A percentile compares a stretch with the other conserved stretches of the same genome.
phyloP scores from a whole-genome alignment of 1,140 invertebrate species.

The Camponotus vicinus region DNA sequence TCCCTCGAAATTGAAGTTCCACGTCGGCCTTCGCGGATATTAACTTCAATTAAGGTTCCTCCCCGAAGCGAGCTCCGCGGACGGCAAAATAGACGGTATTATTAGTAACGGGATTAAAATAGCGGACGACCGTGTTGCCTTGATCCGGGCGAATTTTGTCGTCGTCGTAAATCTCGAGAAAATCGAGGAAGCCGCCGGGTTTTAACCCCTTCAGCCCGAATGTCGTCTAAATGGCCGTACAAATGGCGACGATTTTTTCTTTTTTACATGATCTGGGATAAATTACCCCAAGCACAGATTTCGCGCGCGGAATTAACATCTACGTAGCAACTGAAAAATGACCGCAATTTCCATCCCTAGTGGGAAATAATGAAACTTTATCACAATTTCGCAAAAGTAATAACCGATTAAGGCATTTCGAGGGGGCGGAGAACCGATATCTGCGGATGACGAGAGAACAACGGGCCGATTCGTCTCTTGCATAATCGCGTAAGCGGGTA shows the following conservation, averaged over 20 bases:
- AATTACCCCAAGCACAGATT: neutral
- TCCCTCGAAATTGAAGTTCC: slow-evolving; percentile 47
- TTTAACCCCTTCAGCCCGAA: neutral
- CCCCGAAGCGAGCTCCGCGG: slow-evolving; percentile 23
- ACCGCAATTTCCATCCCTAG: neutral
- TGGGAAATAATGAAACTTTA: neutral
- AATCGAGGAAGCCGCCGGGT: neutral
- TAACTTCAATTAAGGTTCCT: slow-evolving; percentile 57
- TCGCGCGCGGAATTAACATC: neutral
- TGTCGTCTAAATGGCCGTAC: no score
- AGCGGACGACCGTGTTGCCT: slow-evolving; percentile 52
- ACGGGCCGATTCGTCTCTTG: slow-evolving; percentile 1
- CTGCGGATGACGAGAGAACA: neutral
- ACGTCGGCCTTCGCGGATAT: slow-evolving; percentile 51
- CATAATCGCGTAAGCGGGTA: slow-evolving; percentile 25
- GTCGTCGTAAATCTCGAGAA: slow-evolving; percentile 18
- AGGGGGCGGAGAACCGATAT: neutral
- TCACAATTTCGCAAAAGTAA: neutral
- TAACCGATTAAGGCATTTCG: neutral
- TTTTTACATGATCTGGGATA: neutral
- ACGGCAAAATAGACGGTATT: slow-evolving; percentile 59
- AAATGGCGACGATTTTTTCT: neutral
- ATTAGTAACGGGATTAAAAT: slow-evolving; percentile 60
- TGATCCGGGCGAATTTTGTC: slow-evolving; percentile 52
- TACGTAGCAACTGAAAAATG: neutral